A percentile compares a stretch with the other conserved stretches of the same genome.
Conservation (phyloP, 2,888 invertebrate genomes). For the Belgica antarctica region DNA sequence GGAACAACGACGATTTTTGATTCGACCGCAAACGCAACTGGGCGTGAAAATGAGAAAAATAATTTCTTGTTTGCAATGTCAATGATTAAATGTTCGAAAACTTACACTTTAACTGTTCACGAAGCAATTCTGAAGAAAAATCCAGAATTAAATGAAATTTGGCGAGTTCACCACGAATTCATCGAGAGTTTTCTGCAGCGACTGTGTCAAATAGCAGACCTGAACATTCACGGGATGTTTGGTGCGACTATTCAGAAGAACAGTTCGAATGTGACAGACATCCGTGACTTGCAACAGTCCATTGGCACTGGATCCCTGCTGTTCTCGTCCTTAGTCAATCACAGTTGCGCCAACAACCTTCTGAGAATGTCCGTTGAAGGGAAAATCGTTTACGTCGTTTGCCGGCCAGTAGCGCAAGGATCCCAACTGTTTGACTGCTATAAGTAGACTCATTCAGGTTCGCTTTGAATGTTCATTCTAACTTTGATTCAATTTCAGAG, state of each 20-base stretch:
- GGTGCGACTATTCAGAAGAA: not conserved
- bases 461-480: too few species aligned
- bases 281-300: constrained; percentile 14
- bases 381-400: constrained; percentile 57
- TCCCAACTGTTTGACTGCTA: constrained; percentile 78
- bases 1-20: constrained; percentile 9
- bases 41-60: not conserved
- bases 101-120: not conserved
- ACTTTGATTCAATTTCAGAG: not conserved
- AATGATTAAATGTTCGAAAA: not conserved
- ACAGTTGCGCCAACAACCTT: constrained; percentile 84
- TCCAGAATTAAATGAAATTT: constrained; percentile 25
- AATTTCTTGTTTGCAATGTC: not conserved
- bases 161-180: not conserved
- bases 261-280: not conserved
- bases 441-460: too few species aligned
- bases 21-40: not conserved
- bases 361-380: constrained; percentile 62
- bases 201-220: constrained; percentile 23
- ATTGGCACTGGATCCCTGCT: constrained; percentile 68
- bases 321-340: constrained; percentile 77
- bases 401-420: constrained; percentile 67
- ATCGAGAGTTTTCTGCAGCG: constrained; percentile 9
- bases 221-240: constrained; percentile 33
- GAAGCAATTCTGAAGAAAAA: constrained; percentile 16